Evolutionary conservation across 2,888 invertebrate species (phyloP).

Genomic region (Tiliacea aurago): DNA sequence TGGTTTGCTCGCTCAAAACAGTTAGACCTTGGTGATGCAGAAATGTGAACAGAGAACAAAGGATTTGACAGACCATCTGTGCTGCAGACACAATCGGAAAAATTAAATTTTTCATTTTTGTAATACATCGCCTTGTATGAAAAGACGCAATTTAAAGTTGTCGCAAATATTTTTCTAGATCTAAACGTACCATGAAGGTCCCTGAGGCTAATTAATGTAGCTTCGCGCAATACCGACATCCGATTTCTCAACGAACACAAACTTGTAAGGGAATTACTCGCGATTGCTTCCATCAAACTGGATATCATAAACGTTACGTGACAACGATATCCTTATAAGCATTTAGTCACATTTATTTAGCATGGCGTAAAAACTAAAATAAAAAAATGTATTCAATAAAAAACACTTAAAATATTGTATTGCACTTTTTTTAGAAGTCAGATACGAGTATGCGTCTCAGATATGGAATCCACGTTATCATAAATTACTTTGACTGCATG

Average conservation of each 20-base stretch:
- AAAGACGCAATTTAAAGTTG: conserved; percentile 24
- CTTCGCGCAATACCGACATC: conserved; percentile 54
- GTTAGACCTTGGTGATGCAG: conserved; percentile 62
- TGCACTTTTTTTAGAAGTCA: too few species aligned
- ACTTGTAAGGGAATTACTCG: conserved; percentile 41
- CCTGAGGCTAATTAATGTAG: conserved; percentile 39
- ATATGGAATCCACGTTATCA: too few species aligned
- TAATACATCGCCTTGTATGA: conserved; percentile 29
- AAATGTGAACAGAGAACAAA: conserved; percentile 59
- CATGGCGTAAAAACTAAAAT: conserved; percentile 6
- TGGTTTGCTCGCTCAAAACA: conserved; percentile 63
- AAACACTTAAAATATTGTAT: too few species aligned
- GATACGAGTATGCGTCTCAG: too few species aligned
- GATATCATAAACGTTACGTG: conserved; percentile 31
- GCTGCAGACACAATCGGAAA: conserved; percentile 34
- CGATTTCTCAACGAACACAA: conserved; percentile 52
- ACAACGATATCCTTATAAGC: conserved; percentile 12
- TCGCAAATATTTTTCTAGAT: conserved; percentile 44
- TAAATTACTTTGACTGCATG: too few species aligned
- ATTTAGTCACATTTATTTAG: conserved; percentile 25
- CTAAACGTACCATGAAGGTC: conserved; percentile 39
- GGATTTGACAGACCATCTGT: conserved; percentile 51
- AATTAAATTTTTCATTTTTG: conserved; percentile 34
- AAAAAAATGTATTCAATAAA: too few species aligned
- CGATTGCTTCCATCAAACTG: conserved; percentile 38